A percentile compares a stretch with the other conserved stretches of the same genome.
These are phyloP conservation scores for Scaptomyza caliginosa DNA, from an alignment of 2,888 invertebrate species.

Conservation along the genomic window DNA sequence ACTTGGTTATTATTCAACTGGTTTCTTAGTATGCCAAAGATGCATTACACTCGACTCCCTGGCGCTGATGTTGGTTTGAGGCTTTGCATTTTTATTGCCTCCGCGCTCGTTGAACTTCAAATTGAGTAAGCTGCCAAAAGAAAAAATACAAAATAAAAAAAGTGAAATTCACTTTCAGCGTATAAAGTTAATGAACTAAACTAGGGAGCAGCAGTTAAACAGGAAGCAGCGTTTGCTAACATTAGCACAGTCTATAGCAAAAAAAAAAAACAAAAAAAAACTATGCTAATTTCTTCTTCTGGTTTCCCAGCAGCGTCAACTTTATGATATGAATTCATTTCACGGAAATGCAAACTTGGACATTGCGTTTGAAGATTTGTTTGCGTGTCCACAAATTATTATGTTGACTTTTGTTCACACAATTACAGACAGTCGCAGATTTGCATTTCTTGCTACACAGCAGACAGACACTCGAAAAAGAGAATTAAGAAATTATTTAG, in stretches of 20 bases:
- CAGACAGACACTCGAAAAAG: not conserved
- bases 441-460: slow-evolving; percentile 48
- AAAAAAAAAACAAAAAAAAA: slow-evolving; percentile 28
- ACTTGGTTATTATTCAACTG: slow-evolving; percentile 72
- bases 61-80: slow-evolving; percentile 17
- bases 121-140: slow-evolving; percentile 49
- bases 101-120: slow-evolving; percentile 72
- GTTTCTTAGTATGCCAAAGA: slow-evolving; percentile 67
- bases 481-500: not conserved
- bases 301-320: slow-evolving; percentile 48
- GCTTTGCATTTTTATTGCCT: slow-evolving; percentile 37
- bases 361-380: slow-evolving; percentile 40
- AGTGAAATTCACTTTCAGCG: slow-evolving; percentile 72
- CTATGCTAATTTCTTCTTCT: slow-evolving; percentile 68
- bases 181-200: slow-evolving; percentile 68
- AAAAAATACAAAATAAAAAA: slow-evolving; percentile 26
- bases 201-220: slow-evolving; percentile 32
- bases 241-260: slow-evolving; percentile 60
- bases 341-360: slow-evolving; percentile 23
- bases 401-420: slow-evolving; percentile 77
- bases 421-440: slow-evolving; percentile 59
- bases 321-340: slow-evolving; percentile 71
- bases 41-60: slow-evolving; percentile 39
- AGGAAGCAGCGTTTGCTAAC: slow-evolving; percentile 62
- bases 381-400: slow-evolving; percentile 73